A percentile compares a stretch with the other conserved stretches of the same genome.
Conservation (phyloP, 2,888 invertebrate species). For the Incurvaria masculella region DNA sequence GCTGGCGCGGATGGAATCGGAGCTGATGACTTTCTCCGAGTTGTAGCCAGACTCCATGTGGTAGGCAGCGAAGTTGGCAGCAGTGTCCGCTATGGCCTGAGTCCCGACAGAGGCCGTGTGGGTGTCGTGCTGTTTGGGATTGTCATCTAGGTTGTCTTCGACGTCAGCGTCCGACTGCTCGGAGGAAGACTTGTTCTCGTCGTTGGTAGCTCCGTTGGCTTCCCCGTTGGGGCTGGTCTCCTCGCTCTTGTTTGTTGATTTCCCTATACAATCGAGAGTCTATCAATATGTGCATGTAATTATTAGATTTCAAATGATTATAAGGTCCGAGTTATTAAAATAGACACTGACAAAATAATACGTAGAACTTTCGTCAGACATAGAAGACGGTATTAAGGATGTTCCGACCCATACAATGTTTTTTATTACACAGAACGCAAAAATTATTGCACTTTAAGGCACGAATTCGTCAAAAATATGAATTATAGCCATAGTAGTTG, state of each 20-base stretch:
- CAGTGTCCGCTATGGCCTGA: constrained; percentile 34
- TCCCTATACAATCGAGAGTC: too few species aligned
- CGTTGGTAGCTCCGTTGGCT: constrained; percentile 33
- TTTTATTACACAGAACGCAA: too few species aligned
- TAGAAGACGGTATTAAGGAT: too few species aligned
- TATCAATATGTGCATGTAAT: too few species aligned
- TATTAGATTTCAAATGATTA: too few species aligned
- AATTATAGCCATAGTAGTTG: too few species aligned
- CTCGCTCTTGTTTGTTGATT: constrained; percentile 27
- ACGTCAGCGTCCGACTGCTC: constrained; percentile 78
- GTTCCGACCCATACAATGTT: too few species aligned
- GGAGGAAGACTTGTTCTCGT: constrained; percentile 57
- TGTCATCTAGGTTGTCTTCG: constrained; percentile 71
- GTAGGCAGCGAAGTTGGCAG: constrained; percentile 48
- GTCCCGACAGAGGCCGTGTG: constrained; percentile 29
- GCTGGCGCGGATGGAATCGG: constrained; percentile 46
- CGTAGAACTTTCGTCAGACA: too few species aligned
- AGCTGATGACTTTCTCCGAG: constrained; percentile 50
- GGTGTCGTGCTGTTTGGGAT: constrained; percentile 30
- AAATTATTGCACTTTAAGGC: too few species aligned
- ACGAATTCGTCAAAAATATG: too few species aligned
- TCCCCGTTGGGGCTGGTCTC: constrained; percentile 28
- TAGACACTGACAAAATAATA: too few species aligned
- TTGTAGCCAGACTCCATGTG: constrained; percentile 67
- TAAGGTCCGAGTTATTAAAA: too few species aligned